A percentile compares a stretch with the other conserved stretches of the same genome.
Conservation (phyloP, 2,797 vertebrate species). For the Cryptoprocta ferox region DNA sequence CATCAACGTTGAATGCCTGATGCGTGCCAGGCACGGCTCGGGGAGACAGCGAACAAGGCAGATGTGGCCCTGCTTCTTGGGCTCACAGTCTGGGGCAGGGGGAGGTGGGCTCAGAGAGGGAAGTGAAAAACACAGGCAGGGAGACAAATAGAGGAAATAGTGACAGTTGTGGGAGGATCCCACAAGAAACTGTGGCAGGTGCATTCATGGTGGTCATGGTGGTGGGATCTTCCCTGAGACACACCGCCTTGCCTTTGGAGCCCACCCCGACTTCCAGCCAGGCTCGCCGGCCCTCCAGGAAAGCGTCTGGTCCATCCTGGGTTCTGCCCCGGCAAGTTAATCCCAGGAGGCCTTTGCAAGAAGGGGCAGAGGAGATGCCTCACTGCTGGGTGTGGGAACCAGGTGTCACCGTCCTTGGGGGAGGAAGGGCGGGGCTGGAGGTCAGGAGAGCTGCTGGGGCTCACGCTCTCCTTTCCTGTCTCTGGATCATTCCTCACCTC, state of each 20-base stretch:
- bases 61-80: not conserved
- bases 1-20: not conserved
- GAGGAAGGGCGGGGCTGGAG: not conserved
- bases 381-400: accelerated
- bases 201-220: accelerated
- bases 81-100: not conserved
- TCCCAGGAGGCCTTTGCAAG: not conserved
- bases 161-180: accelerated
- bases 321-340: not conserved
- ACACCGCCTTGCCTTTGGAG: not conserved
- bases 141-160: not conserved
- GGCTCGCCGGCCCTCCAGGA: not conserved
- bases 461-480: not conserved
- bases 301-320: not conserved
- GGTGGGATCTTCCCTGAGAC: not conserved
- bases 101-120: not conserved
- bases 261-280: not conserved
- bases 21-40: not conserved
- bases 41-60: too few species aligned
- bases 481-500: not conserved
- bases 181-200: accelerated
- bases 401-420: accelerated
- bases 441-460: not conserved
- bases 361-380: not conserved
- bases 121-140: not conserved